These are phyloP conservation scores for Helleia helle DNA, from an alignment of 2,888 invertebrate species.

Conservation along the genomic window DNA sequence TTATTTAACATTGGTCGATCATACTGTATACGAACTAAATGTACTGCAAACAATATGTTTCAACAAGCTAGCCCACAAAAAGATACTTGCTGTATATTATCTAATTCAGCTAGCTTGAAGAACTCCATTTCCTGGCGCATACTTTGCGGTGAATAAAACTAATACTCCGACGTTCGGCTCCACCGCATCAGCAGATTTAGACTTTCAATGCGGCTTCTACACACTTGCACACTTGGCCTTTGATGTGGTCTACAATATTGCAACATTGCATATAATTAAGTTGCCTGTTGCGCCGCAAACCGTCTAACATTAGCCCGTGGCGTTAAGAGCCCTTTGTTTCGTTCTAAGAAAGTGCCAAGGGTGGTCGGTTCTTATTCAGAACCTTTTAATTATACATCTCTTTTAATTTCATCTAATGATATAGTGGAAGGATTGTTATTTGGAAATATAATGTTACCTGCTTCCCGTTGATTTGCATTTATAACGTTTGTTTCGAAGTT, in stretches of 20 bases:
- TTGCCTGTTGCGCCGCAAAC: conserved; percentile 23
- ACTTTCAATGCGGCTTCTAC: not conserved
- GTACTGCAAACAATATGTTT: no score
- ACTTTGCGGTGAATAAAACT: no score
- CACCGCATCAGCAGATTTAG: not conserved
- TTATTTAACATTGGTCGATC: no score
- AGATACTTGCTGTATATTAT: no score
- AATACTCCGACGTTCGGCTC: no score
- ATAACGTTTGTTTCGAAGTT: no score
- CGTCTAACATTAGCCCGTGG: conserved; percentile 20
- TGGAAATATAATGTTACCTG: not conserved
- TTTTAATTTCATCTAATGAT: not conserved
- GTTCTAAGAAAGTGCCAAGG: conserved; percentile 22
- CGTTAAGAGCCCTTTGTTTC: conserved; percentile 27
- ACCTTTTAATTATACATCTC: conserved; percentile 20
- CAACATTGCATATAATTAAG: conserved; percentile 23
- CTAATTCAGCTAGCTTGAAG: no score
- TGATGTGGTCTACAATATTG: conserved; percentile 6
- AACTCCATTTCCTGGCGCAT: no score
- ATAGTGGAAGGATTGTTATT: not conserved
- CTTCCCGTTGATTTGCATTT: no score
- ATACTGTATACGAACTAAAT: no score
- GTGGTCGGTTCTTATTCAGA: conserved; percentile 17
- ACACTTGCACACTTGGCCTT: not conserved
- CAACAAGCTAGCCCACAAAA: no score